Evolutionary conservation across 2,113 vertebrate species (phyloP), one percentile per base, ranked within the genome.

Genomic region (Lipophrys pholis): DNA sequence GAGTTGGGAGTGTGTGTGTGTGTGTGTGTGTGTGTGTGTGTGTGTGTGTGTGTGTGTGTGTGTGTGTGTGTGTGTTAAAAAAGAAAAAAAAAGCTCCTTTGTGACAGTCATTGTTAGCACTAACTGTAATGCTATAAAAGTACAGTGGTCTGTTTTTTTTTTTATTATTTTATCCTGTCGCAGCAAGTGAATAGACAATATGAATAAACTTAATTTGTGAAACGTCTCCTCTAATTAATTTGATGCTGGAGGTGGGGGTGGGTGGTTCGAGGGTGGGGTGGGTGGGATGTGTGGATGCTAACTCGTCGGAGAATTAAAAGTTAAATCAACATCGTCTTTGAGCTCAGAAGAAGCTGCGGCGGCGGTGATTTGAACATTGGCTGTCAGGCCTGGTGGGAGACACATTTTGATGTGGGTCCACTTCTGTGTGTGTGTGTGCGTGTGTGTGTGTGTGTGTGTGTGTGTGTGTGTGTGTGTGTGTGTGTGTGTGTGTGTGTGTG

Each of bases 191-290:
- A 80, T 80, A 90, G 90, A 89, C 86, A 89, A 90, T 87, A 86
- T 69, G 69, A 88, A 85, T 85, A 83, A 81, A 90, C 65, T 72
- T 87, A 81, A 92, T 91, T 89, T 91, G 87, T 84, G 81, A 89
- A 92, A 90, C 54, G 87, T 90, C 87, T 87, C 87, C 73, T 72
- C 85, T 91, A 93, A 94, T 93, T 93, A 93, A 91, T 84, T 70
- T 87, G 64, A 89, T 52, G 72, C 57, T 78, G 63, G 64, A 3
- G 12, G 62, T 2, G 38, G 38, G 17, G 45, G 12, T 15, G 10
- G 53, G 16, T 21, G 21, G 52, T 30, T 30, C 21, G 4, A 2
- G 21, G 42, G 1, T 36, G 48, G 11, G 11, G n/a, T 14, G n/a
- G 15, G 41, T 46, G 39, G 0, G 7, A 41, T 55, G 11, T 3